Conservation (phyloP, 2,113 vertebrate species). For the Pleuronectes platessa region DNA sequence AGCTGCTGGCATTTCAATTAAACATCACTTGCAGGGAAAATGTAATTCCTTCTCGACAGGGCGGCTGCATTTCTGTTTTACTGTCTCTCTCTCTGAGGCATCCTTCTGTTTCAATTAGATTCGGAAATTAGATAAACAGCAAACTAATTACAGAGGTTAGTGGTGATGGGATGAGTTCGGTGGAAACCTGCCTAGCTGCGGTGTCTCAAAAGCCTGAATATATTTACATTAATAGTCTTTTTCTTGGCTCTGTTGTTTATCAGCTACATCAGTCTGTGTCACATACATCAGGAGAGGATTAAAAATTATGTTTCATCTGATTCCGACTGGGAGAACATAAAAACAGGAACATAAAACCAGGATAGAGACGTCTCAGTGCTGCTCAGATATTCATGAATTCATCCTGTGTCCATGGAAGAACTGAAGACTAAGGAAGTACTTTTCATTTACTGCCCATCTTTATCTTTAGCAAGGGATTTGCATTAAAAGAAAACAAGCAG, state of each 20-base stretch:
- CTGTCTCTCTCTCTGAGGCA: slow-evolving; percentile 5
- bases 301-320: slow-evolving; percentile 18
- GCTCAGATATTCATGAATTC: slow-evolving; percentile 23
- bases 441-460: neutral
- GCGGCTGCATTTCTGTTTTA: neutral
- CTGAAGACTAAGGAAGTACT: neutral
- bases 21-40: slow-evolving; percentile 25
- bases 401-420: neutral
- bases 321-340: slow-evolving; percentile 2
- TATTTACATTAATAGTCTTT: slow-evolving; percentile 32
- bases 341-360: neutral
- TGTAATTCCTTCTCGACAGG: slow-evolving; percentile 32
- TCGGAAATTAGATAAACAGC: slow-evolving; percentile 50
- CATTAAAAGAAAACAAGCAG: neutral
- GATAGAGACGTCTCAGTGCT: neutral
- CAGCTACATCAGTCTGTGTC: slow-evolving; percentile 6
- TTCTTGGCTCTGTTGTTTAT: slow-evolving; percentile 27
- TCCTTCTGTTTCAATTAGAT: slow-evolving; percentile 49
- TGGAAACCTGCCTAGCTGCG: neutral
- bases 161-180: slow-evolving; percentile 19
- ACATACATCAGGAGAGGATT: slow-evolving; percentile 14
- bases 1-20: slow-evolving; percentile 53
- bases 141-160: slow-evolving; percentile 51
- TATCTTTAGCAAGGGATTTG: neutral
- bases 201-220: neutral